Conservation (phyloP, 2,113 vertebrate genomes). For the Microtus richardsoni region DNA sequence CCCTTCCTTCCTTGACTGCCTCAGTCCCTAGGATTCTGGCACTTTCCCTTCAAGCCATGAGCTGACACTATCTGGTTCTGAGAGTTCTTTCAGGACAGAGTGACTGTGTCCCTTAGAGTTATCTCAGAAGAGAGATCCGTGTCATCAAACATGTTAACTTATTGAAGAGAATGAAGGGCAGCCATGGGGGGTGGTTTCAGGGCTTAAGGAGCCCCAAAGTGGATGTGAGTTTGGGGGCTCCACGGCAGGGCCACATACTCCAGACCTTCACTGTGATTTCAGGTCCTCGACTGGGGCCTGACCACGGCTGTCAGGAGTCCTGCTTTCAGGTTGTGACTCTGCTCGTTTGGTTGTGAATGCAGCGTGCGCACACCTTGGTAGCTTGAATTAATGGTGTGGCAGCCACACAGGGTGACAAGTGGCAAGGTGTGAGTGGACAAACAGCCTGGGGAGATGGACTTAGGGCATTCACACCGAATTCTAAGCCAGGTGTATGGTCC, state of each 20-base stretch:
- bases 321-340: background rate
- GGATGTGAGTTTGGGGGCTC: background rate
- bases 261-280: background rate
- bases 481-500: background rate
- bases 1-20: background rate
- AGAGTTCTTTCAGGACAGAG: accelerated
- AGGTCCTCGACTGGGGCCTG: background rate
- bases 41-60: background rate
- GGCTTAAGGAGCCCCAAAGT: background rate
- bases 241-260: background rate
- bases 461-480: background rate
- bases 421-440: too few species aligned
- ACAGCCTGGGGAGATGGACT: background rate
- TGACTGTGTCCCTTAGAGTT: accelerated
- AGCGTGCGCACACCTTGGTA: background rate
- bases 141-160: background rate
- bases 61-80: accelerated
- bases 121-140: background rate
- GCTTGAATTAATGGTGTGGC: background rate
- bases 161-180: too few species aligned
- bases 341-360: background rate
- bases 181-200: background rate
- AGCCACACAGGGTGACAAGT: background rate
- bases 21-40: accelerated
- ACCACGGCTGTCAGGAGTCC: background rate